Conservation (phyloP, 2,113 vertebrate species). For the Coreoperca whiteheadi region DNA sequence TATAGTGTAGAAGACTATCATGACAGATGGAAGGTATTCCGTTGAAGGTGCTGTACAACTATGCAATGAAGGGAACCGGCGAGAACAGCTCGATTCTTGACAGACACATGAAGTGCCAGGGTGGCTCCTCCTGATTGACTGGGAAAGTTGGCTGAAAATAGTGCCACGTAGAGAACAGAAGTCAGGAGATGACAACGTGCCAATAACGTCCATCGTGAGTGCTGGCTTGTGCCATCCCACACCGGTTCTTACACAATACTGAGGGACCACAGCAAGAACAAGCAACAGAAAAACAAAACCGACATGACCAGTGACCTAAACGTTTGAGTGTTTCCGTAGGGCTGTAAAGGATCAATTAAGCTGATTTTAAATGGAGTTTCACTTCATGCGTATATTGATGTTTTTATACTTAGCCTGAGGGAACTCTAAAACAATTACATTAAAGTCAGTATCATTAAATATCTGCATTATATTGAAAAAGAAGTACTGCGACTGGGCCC, state of each 20-base stretch:
- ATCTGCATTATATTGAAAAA: background rate
- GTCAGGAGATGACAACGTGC: background rate
- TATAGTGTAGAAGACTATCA: background rate
- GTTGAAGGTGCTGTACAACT: background rate
- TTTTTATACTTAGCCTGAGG: background rate
- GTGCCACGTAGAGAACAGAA: background rate
- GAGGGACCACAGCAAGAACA: background rate
- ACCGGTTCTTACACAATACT: background rate
- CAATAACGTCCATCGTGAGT: background rate
- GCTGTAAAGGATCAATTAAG: background rate
- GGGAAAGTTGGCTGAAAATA: background rate
- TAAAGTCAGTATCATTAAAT: background rate
- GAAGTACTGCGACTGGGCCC: rapidly evolving
- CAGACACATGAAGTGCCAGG: background rate
- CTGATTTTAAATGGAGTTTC: background rate
- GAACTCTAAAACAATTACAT: background rate
- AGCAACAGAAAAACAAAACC: background rate
- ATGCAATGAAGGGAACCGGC: background rate
- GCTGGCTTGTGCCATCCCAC: background rate
- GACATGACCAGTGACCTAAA: background rate
- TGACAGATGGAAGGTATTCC: background rate
- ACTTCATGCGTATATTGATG: background rate
- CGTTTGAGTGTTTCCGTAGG: no score
- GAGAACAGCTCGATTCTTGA: background rate
- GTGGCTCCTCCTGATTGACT: background rate